Base-by-base conservation (phyloP, 2,888 invertebrate species). In the Stomorhina lunata region DNA sequence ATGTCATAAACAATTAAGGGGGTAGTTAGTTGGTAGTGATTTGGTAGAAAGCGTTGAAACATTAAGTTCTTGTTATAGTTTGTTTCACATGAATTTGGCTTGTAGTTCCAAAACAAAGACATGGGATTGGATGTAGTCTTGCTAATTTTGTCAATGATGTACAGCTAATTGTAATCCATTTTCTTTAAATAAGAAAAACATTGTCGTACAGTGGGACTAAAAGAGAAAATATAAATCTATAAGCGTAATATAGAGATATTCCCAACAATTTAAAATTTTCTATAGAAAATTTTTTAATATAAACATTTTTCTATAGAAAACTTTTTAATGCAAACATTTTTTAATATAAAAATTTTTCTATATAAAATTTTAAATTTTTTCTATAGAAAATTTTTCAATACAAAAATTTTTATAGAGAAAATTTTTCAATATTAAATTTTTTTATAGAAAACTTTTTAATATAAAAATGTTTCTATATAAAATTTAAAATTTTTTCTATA, bases 1-100 rank as follows among this genome's bases (percentile, higher is more conserved):
- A 69, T 84, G 80, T 71, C 78, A 80, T 81, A 83, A 4, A 15
- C 63, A 66, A 66, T 76, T 12, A 20, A 25, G 22, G n/a, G 12
- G 40, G 85, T 86, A 85, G 85, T 82, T 80, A 7, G 34, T 87
- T 87, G 86, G 88, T 86, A 88, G 73, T 78, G 50, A 50, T 20
- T 7, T 75, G 40, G 81, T 78, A 81, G 78, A 65, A 78, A 15
- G 75, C 69, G 82, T 65, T 82, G 75, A 78, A 45, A 53, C 37
- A 27, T 59, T 34, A 12, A 9, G 6, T 15, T 4, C 34, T 50
- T 50, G 22, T 48, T 32, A 10, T 22, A 9, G 6, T 25, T 55
- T 32, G 27, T 45, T 66, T 32, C 40, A n/a, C 22, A 43, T 40
- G 22, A n/a, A 59, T 53, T 32, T 20, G 4, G 20, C 32, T 1